Conservation (phyloP, 2,113 vertebrate genomes). For the Sigmodon hispidus region DNA sequence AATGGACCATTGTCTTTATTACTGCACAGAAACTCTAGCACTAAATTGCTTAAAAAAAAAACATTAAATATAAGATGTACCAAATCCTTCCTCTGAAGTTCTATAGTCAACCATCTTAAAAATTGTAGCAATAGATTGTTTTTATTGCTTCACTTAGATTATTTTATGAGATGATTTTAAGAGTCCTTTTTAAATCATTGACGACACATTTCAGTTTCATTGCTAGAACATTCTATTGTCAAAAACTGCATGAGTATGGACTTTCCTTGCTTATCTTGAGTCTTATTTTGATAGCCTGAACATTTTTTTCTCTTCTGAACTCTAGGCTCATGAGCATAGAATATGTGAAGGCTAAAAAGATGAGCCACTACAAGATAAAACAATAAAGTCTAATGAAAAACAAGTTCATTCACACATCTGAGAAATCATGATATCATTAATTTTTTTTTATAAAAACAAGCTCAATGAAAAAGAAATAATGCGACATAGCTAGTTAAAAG, state of each 20-base stretch:
- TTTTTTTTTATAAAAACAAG: conserved; percentile 56
- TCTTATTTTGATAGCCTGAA: conserved; percentile 57
- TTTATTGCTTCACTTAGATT: conserved; percentile 80
- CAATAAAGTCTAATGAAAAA: conserved; percentile 53
- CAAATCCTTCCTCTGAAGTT: conserved; percentile 79
- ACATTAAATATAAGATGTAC: conserved; percentile 85
- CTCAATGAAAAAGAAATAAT: conserved; percentile 48
- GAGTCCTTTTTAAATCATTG: conserved; percentile 80
- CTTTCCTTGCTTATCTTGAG: conserved; percentile 63
- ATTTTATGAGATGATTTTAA: conserved; percentile 80
- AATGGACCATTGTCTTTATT: conserved; percentile 89
- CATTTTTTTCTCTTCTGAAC: conserved; percentile 45
- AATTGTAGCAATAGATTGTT: conserved; percentile 81
- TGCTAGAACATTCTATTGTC: conserved; percentile 75
- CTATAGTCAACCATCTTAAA: conserved; percentile 81
- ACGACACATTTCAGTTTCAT: conserved; percentile 82
- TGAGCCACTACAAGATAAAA: neutral
- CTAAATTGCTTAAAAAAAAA: conserved; percentile 85
- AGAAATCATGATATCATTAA: conserved; percentile 26
- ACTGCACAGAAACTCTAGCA: conserved; percentile 86
- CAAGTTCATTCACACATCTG: conserved; percentile 52
- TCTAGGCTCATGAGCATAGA: conserved; percentile 47
- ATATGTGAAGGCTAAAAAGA: conserved; percentile 43
- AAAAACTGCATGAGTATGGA: conserved; percentile 47
- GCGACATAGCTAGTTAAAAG: neutral